Conservation (phyloP, 2,797 vertebrate genomes). For the Allobates femoralis region DNA sequence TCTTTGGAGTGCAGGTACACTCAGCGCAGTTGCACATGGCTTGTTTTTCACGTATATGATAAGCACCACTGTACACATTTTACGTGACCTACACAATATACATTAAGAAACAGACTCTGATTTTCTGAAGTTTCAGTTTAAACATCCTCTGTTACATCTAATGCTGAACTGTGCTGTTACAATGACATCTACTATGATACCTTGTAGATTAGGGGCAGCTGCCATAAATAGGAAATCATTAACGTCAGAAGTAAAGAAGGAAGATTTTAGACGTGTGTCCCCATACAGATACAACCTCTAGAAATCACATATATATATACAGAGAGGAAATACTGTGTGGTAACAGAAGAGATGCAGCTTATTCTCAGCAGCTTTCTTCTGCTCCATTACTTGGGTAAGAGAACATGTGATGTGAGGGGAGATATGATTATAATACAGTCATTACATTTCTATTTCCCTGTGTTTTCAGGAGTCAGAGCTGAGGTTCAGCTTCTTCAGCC, state of each 20-base stretch:
- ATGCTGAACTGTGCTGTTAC: no score
- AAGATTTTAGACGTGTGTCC: neutral
- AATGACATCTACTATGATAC: no score
- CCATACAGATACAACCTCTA: neutral
- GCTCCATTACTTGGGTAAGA: slow-evolving; percentile 11
- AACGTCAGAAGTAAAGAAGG: neutral
- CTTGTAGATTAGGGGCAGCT: no score
- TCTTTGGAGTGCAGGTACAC: no score
- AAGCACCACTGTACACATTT: no score
- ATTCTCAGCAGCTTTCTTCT: neutral
- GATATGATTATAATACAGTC: neutral
- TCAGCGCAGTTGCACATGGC: no score
- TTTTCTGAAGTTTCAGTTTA: no score
- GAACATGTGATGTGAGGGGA: neutral
- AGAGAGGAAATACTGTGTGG: neutral
- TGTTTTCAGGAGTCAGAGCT: neutral
- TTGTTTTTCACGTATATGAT: no score
- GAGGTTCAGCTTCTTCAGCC: neutral
- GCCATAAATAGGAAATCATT: no score
- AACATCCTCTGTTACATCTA: no score
- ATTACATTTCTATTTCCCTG: neutral
- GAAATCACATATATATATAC: neutral
- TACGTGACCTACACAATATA: no score
- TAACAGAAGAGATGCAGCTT: neutral
- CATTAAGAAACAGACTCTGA: no score